Evolutionary conservation across 1,140 invertebrate genomes (phyloP).

Genomic region (Orchesella cincta): DNA sequence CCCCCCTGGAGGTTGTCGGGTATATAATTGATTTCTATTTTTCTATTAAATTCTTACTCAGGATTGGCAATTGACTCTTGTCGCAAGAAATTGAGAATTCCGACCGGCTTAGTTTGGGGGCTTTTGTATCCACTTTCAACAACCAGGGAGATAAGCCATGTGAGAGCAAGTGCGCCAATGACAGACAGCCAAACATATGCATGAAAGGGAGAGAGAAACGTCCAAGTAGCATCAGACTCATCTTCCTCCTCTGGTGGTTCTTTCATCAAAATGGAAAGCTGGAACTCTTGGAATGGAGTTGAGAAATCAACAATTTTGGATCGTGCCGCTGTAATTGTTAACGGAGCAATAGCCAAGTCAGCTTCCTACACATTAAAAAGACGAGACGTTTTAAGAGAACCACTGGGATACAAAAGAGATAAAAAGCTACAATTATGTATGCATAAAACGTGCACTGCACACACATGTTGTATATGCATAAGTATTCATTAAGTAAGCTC

Average conservation of each 20-base stretch:
- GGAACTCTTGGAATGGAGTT: constrained; percentile 70
- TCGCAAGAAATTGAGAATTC: constrained; percentile 38
- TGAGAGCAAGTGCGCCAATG: constrained; percentile 3
- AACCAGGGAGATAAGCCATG: constrained; percentile 33
- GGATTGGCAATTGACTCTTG: constrained; percentile 37
- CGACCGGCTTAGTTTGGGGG: constrained; percentile 23
- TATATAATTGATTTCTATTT: background rate
- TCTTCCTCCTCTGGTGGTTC: constrained; percentile 66
- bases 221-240: constrained; percentile 37
- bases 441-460: too few species aligned
- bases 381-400: too few species aligned
- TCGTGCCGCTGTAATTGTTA: constrained; percentile 66
- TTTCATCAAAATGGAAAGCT: constrained; percentile 70
- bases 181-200: constrained; percentile 14
- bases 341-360: constrained; percentile 66
- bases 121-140: constrained; percentile 36
- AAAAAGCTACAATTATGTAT: too few species aligned
- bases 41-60: constrained; percentile 29
- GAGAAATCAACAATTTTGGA: constrained; percentile 67
- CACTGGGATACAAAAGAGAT: too few species aligned
- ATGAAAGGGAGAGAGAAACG: constrained; percentile 33
- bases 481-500: too few species aligned
- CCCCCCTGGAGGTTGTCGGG: background rate
- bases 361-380: too few species aligned
- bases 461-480: too few species aligned